Base-by-base conservation (phyloP, 2,888 invertebrate species). In the Cerastoderma edule region DNA sequence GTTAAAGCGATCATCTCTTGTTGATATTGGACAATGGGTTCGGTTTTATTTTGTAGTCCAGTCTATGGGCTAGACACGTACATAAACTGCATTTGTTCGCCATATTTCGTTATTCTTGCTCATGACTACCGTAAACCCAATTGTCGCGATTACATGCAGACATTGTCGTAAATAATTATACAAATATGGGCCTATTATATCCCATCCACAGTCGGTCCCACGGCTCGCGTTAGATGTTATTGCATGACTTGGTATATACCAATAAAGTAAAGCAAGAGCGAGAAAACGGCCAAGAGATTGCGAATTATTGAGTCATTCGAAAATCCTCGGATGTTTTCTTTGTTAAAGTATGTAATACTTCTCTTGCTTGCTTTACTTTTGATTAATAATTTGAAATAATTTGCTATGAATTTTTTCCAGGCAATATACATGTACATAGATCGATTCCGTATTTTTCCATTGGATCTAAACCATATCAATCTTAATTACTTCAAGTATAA, bases 41-140 rank as follows among this genome's bases (percentile, higher is more conserved):
- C 75, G 76, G 76, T 80, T 73, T 73, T 73, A 72, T 76, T 80
- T 80, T 80, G 76, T 80, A 73, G 79, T 67, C 56, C n/a, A n/a
- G n/a, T n/a, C n/a, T n/a, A n/a, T n/a, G n/a, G n/a, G n/a, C n/a
- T n/a, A 60, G 44, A 39, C 75, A 44, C 75, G 68, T 70, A 50
- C 73, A 70, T 48, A 64, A 35, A 54, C 70, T 67, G 44, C n/a
- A n/a, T n/a, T n/a, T n/a, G n/a, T n/a, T 19, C 73, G 72, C 75
- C 60, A 70, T 72, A n/a, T 73, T 70, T 73, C 70, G 71, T 76
- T 76, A 80, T 63, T 70, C 50, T n/a, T n/a, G n/a, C n/a, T 64
- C 48, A 64, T 71, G 72, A 80, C 71, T 71, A 70, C 67, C n/a
- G 8, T 35, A 32, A 73, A 33, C 67, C 67, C 73, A 32, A 33